Conservation (phyloP, 2,113 vertebrate genomes). For the Carettochelys insculpta region DNA sequence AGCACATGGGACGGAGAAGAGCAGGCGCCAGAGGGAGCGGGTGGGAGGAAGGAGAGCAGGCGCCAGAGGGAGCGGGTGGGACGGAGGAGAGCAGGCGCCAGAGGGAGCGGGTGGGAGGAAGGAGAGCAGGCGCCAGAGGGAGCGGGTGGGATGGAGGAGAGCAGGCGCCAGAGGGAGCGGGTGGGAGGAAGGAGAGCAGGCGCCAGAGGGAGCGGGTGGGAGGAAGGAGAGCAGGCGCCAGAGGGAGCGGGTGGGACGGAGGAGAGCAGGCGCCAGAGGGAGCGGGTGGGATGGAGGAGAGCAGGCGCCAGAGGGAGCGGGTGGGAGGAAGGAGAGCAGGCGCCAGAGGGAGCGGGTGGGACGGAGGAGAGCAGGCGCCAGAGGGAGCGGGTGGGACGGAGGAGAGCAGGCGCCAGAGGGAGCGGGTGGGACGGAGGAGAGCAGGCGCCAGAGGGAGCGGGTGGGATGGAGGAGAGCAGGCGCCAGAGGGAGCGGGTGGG, state of each 20-base stretch:
- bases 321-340: neutral
- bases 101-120: neutral
- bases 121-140: too few species aligned
- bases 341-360: too few species aligned
- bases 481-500: too few species aligned
- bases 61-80: too few species aligned
- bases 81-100: neutral
- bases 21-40: neutral
- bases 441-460: neutral
- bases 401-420: too few species aligned
- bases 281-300: neutral
- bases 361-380: neutral
- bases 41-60: neutral
- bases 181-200: neutral
- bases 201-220: too few species aligned
- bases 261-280: too few species aligned
- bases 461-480: neutral
- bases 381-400: neutral
- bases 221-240: neutral
- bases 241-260: neutral
- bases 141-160: neutral
- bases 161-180: neutral
- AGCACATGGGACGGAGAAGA: neutral
- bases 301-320: neutral
- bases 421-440: neutral